phyloP scores from a whole-genome alignment of 2,797 vertebrate species.

The Fistularia tabacaria region DNA sequence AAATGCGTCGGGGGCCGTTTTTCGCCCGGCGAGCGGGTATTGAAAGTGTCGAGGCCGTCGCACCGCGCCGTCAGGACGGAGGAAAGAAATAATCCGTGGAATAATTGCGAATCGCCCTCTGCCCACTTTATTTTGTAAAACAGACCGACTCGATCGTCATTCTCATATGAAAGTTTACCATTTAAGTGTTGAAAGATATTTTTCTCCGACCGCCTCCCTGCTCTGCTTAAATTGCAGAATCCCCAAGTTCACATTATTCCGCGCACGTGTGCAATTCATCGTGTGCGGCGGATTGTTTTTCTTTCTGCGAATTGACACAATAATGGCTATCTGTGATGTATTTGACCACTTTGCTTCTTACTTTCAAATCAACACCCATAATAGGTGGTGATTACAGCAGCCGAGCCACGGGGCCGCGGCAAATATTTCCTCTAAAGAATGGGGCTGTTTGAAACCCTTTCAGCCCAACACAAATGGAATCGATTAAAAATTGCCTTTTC shows the following conservation, averaged over 20 bases:
- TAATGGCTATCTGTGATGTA: conserved; percentile 65
- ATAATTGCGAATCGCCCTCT: too few species aligned
- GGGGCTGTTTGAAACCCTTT: conserved; percentile 65
- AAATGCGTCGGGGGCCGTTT: too few species aligned
- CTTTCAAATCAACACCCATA: conserved; percentile 69
- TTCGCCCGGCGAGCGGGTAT: too few species aligned
- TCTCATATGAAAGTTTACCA: conserved; percentile 46
- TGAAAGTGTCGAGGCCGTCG: too few species aligned
- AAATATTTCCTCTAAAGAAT: conserved; percentile 71
- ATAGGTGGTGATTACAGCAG: conserved; percentile 66
- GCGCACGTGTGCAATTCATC: conserved; percentile 48
- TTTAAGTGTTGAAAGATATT: conserved; percentile 47
- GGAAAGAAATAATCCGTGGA: too few species aligned
- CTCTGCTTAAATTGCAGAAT: conserved; percentile 36
- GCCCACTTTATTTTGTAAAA: not conserved
- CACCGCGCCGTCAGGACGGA: too few species aligned
- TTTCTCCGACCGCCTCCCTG: conserved; percentile 17
- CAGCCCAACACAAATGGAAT: conserved; percentile 70
- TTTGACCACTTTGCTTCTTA: conserved; percentile 66
- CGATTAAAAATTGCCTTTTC: conserved; percentile 72
- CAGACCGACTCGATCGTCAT: conserved; percentile 43
- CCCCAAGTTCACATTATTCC: conserved; percentile 31
- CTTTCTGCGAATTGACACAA: conserved; percentile 49
- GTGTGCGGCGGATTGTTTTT: conserved; percentile 55
- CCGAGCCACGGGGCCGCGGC: conserved; percentile 44